Evolutionary conservation across 1,140 invertebrate genomes (phyloP).

Genomic region (Mya arenaria): DNA sequence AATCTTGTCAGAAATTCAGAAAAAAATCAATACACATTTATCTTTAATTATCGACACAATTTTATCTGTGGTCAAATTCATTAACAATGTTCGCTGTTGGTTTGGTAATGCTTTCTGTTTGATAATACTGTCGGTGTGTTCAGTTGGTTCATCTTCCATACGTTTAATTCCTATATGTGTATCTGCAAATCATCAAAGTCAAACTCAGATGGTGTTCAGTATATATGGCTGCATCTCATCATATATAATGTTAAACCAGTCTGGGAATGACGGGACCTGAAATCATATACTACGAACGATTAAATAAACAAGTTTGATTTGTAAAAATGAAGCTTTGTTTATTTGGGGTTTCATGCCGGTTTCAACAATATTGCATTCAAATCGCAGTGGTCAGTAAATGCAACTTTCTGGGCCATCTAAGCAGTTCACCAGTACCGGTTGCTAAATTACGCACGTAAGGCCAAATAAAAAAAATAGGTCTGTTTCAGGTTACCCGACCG

Average conservation of each 20-base stretch:
- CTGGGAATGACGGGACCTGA: slow-evolving; percentile 12
- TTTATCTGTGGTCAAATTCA: slow-evolving; percentile 17
- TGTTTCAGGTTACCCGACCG: too few relatives aligned
- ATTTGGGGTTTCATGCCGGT: too few relatives aligned
- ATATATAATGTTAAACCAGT: slow-evolving; percentile 38
- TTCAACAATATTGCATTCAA: too few relatives aligned
- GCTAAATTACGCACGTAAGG: too few relatives aligned
- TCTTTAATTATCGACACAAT: slow-evolving; percentile 9
- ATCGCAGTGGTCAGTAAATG: too few relatives aligned
- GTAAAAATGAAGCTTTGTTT: too few relatives aligned
- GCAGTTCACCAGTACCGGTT: too few relatives aligned
- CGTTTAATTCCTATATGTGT: slow-evolving; percentile 11
- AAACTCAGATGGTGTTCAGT: slow-evolving; percentile 8
- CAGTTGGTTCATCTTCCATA: too few relatives aligned
- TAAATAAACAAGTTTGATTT: slow-evolving; percentile 30
- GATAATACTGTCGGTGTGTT: slow-evolving; percentile 4
- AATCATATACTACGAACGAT: not conserved
- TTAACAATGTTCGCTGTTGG: slow-evolving; percentile 18
- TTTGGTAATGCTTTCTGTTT: slow-evolving; percentile 12
- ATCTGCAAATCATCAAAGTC: slow-evolving; percentile 3
- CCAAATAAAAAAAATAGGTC: too few relatives aligned
- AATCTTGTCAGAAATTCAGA: slow-evolving; percentile 23
- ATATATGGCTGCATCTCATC: slow-evolving; percentile 21
- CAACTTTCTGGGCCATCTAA: too few relatives aligned
- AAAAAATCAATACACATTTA: slow-evolving; percentile 16